Conservation (phyloP, 2,888 invertebrate species). For the Strigamia maritima region DNA sequence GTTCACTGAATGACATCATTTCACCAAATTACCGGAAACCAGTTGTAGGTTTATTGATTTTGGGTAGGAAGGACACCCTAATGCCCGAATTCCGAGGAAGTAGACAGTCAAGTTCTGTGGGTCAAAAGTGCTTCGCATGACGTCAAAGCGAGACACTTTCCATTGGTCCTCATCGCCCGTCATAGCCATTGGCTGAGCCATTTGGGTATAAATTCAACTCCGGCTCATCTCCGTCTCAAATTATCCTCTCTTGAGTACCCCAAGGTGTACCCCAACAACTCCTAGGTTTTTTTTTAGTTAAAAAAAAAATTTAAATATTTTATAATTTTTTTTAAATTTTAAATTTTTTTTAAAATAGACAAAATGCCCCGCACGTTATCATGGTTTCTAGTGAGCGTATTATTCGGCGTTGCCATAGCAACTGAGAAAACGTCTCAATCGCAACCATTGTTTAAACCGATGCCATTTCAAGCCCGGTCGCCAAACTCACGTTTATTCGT, state of each 20-base stretch:
- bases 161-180: neutral
- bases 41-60: slow-evolving; percentile 4
- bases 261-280: neutral
- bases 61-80: slow-evolving; percentile 11
- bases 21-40: neutral
- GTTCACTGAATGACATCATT: slow-evolving; percentile 1
- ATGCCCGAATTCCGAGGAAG: slow-evolving; percentile 4
- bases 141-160: neutral
- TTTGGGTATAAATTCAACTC: neutral
- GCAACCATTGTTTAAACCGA: neutral
- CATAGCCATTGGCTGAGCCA: neutral
- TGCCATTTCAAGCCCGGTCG: slow-evolving; percentile 23
- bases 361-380: neutral
- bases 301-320: neutral
- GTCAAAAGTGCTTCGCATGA: neutral
- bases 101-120: slow-evolving; percentile 11
- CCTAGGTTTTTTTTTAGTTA: neutral
- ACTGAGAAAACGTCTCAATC: neutral
- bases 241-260: neutral
- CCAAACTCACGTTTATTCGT: slow-evolving; percentile 36
- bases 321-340: neutral
- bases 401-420: neutral
- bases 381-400: neutral
- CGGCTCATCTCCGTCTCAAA: neutral
- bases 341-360: neutral